Percentiles rank a stretch among this genome's conserved stretches.
phyloP scores from a whole-genome alignment of 1,140 invertebrate species.

The Stegodyphus mimosarum region DNA sequence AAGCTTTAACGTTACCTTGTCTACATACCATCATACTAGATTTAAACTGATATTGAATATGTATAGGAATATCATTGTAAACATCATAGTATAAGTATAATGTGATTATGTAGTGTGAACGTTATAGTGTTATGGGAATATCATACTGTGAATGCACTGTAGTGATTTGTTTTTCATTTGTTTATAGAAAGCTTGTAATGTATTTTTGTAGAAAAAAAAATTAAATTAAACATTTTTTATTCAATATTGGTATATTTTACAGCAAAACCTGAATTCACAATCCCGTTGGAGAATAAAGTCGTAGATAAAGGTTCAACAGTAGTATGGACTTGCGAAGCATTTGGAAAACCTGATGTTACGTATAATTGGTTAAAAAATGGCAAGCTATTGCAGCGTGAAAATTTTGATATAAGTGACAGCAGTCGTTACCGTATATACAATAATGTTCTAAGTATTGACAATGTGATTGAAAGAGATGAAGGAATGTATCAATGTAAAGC shows the following conservation, averaged over 20 bases:
- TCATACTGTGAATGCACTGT: no score
- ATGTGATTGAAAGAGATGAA: conserved; percentile 82
- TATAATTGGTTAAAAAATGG: conserved; percentile 95
- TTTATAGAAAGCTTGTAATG: no score
- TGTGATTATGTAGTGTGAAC: no score
- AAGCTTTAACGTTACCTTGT: no score
- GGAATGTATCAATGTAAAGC: conserved; percentile 98
- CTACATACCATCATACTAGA: no score
- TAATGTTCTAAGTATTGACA: conserved; percentile 86
- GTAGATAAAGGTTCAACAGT: conserved; percentile 83
- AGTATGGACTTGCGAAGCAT: conserved; percentile 94
- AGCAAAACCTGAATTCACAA: conserved; percentile 92
- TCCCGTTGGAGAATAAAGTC: conserved; percentile 87
- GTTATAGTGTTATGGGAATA: no score
- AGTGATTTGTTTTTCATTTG: no score
- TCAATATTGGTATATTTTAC: conserved; percentile 60
- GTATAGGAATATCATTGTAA: no score
- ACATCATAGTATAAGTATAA: no score
- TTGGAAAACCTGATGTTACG: conserved; percentile 92
- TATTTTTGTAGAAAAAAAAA: no score
- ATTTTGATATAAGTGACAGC: conserved; percentile 70
- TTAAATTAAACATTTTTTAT: no score
- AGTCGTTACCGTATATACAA: conserved; percentile 75
- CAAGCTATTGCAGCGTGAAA: conserved; percentile 74
- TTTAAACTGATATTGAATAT: no score